Evolutionary conservation across 2,888 invertebrate genomes (phyloP), one percentile per base, ranked within the genome.

Genomic region (Agrochola lota): DNA sequence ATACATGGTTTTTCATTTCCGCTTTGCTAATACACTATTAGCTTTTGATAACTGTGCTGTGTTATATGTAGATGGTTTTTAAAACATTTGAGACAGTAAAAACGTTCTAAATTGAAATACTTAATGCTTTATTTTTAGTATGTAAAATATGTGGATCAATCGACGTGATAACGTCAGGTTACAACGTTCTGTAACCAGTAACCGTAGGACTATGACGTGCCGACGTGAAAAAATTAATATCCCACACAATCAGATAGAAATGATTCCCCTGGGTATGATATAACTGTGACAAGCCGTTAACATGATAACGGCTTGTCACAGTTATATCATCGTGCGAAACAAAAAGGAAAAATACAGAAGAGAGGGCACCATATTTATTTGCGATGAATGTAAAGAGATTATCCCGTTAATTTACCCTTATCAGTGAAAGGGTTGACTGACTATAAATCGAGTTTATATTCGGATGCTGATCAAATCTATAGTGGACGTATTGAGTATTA

Each of bases 341-440:
- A 60, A 83, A 64, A 70, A 17, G 59, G 59, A 63, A 60, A 79
- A 55, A 80, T 49, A 68, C 20, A 43, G 35, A 17, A 59, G 26
- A 26, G 17, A 35, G 15, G 26, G n/a, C n/a, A 35, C 55, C 49
- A 67, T 79, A 67, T 67, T 68, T 79, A 74, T 70, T 85, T 68
- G 72, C 64, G 52, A n/a, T 23, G 20, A 77, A 78, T 15, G 55
- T 85, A 84, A 82, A 64, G 30, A 74, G 62, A 82, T 85, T 82
- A 49, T 63, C 64, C 30, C 68, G 20, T 69, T 85, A 59, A 82
- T 85, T 82, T 57, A 72, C 70, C 74, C 76, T 78, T 78, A 81
- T 86, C 81, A 55, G 55, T 62, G 43, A 57, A 82, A 85, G 72
- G 85, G 78, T 73, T 80, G 69, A 77, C 72, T 55, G 59, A 74